Evolutionary conservation across 2,888 invertebrate genomes (phyloP), one percentile per base, ranked within the genome.

Genomic region (Elysia crispata): DNA sequence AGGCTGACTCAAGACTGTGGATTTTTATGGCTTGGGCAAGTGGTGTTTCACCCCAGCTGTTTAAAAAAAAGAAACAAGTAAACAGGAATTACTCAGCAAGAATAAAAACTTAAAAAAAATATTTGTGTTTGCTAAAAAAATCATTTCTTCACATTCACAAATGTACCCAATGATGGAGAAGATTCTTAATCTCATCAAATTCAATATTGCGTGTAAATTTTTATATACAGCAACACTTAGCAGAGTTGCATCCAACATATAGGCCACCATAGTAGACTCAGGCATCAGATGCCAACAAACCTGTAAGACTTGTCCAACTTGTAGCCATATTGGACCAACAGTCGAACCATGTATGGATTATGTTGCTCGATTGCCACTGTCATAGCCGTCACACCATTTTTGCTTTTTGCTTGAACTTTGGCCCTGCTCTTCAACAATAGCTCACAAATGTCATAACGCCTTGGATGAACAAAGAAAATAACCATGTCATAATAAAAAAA

Each of bases 351-450:
- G 25, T 86, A 86, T 11, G 90, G 84, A 67, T 89, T 88, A 79
- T 88, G 85, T 64, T 89, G 88, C 66, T 87, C 87, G 28, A 91
- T 87, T n/a, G 90, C 90, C 1, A 91, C 84, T 0, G 90, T 86
- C 89, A 91, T 88, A 49, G 89, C 84, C 1, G 90, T 90, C 1
- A 90, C 85, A 8, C 90, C 90, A 30, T 86, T 81, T 66, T 87
- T 85, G 57, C 87, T 88, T 66, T 85, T 85, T 8, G 88, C 86
- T 62, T 89, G 85, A 41, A 90, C 82, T 70, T 89, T 87, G 69
- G 86, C 84, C 31, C 85, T 83, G 70, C 86, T 88, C 74, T 86
- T 81, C 76, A 91, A 84, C 18, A 91, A 83, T 28, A 87, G 82
- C 67, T 89, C 87, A 57, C 86, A 86, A 54, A 90, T 89, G 15